Percentiles rank a stretch among this genome's conserved stretches.
phyloP scores from a whole-genome alignment of 2,113 vertebrate species.

The Capricornis sumatraensis region DNA sequence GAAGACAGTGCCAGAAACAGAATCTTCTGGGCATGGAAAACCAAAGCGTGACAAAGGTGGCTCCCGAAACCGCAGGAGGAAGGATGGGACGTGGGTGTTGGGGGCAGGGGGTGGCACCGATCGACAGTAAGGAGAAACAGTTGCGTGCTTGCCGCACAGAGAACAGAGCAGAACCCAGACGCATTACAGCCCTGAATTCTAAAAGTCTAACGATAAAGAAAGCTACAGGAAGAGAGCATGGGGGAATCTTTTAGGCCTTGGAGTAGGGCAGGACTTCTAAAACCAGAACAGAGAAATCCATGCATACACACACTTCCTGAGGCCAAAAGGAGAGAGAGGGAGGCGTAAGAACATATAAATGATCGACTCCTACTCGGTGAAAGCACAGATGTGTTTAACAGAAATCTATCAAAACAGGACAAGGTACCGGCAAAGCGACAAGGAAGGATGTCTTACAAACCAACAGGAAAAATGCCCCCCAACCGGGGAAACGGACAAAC shows the following conservation, averaged over 20 bases:
- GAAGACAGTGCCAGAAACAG: neutral
- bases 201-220: neutral
- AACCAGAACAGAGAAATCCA: neutral
- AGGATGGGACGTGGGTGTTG: accelerated
- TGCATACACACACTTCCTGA: neutral
- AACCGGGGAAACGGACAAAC: neutral
- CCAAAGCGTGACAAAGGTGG: accelerated
- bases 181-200: neutral
- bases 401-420: neutral
- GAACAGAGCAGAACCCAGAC: neutral
- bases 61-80: accelerated
- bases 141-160: neutral
- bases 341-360: neutral
- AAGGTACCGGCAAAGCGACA: neutral
- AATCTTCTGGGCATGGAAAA: accelerated
- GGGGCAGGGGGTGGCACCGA: neutral
- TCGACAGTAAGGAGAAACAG: neutral
- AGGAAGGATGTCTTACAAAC: neutral
- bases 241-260: neutral
- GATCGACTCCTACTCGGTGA: neutral
- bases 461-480: neutral
- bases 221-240: neutral
- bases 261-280: neutral
- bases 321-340: neutral
- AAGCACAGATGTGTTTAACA: neutral